Evolutionary conservation across 2,888 invertebrate species (phyloP), one percentile per base, ranked within the genome.

Genomic region (Xanthia icteritia): DNA sequence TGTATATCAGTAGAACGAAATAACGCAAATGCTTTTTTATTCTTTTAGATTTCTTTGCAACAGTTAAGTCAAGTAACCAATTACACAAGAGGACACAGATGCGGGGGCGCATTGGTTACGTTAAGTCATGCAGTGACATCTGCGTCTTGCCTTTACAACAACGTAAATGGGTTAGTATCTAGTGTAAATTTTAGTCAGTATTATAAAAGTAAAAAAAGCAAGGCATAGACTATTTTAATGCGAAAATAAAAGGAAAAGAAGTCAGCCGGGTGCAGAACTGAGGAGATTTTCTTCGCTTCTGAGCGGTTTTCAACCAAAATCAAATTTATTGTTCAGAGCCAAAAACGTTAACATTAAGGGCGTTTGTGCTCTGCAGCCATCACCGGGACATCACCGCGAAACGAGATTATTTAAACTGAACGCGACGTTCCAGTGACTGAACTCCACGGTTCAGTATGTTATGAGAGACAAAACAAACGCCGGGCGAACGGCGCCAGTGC

Each of bases 71-170:
- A 83, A 20, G 4, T 84, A 3, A n/a, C 39, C 63, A 48, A 15
- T 65, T 13, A 58, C 76, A 6, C 79, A 0, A 82, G 81, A 65
- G 89, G 89, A 5, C 92, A 92, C 73, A 78, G 75, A 67, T 92
- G 92, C 65, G 91, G 91, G 5, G 92, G 92, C 2, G 91, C 88
- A 8, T 71, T 92, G 70, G 78, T 92, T 36, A 88, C 90, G 0
- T 64, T 82, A 0, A 88, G 86, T 8, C 89, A 88, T 60, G 88
- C 87, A 0, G 71, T 92, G n/a, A 91, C 92, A 2, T 76, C 90
- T 4, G 91, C 90, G 31, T 74, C 86, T 11, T 92, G 92, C 74
- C 76, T 87, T 9, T 85, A 79, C n/a, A 68, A 80, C 9, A 56
- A 51, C 23, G 20, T 63, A 8, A 82, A 81, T 73, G 80, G 82